phyloP scores from a whole-genome alignment of 2,888 invertebrate species.

The Drosophila borealis region DNA sequence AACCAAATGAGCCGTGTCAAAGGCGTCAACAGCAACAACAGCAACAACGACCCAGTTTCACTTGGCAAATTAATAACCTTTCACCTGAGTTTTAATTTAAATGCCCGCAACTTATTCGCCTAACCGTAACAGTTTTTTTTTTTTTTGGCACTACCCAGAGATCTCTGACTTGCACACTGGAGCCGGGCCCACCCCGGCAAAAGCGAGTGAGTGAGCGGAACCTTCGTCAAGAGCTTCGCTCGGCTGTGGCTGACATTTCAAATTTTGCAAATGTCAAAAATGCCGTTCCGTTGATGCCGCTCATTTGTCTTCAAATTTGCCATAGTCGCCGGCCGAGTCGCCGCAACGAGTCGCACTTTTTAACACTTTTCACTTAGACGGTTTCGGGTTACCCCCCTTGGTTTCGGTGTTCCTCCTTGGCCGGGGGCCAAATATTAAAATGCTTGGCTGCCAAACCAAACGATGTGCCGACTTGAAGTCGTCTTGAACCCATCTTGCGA shows the following conservation, averaged over 20 bases:
- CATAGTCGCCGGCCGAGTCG: slow-evolving; percentile 33
- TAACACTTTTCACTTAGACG: slow-evolving; percentile 79
- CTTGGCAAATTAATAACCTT: slow-evolving; percentile 76
- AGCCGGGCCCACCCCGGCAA: slow-evolving; percentile 30
- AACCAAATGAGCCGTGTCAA: slow-evolving; percentile 67
- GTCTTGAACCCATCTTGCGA: slow-evolving; percentile 5
- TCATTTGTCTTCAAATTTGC: slow-evolving; percentile 74
- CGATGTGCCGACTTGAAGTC: slow-evolving; percentile 49
- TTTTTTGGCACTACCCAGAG: slow-evolving; percentile 19
- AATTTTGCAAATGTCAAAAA: slow-evolving; percentile 81
- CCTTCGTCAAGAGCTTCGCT: slow-evolving; percentile 69
- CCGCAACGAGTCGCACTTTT: slow-evolving; percentile 64
- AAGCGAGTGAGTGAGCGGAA: slow-evolving; percentile 32
- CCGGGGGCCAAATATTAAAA: slow-evolving; percentile 53
- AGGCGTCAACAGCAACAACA: slow-evolving; percentile 38
- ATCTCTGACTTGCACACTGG: neutral
- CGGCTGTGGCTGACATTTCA: slow-evolving; percentile 72
- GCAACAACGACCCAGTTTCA: slow-evolving; percentile 58
- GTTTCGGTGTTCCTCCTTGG: neutral
- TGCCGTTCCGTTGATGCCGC: slow-evolving; percentile 53
- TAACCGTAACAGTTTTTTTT: slow-evolving; percentile 37
- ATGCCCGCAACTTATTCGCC: slow-evolving; percentile 62
- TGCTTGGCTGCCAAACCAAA: slow-evolving; percentile 52
- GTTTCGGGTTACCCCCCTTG: slow-evolving; percentile 7
- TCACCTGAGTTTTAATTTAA: slow-evolving; percentile 79